phyloP scores from a whole-genome alignment of 2,797 vertebrate species.

The Peromyscus melanophrys region DNA sequence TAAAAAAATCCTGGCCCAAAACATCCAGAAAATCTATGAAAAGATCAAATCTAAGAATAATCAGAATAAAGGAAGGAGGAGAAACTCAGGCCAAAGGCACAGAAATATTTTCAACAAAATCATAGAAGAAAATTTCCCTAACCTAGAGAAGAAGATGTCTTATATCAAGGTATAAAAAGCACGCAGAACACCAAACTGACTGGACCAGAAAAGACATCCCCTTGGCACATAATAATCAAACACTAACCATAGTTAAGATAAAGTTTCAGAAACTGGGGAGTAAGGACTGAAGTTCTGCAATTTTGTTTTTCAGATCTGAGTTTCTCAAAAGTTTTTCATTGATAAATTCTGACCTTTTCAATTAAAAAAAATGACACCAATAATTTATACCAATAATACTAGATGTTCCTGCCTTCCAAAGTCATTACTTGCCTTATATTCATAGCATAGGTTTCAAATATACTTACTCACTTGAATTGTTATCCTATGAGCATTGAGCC shows the following conservation, averaged over 20 bases:
- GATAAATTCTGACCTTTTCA: conserved; percentile 62
- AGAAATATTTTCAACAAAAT: neutral
- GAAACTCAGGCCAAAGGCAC: neutral
- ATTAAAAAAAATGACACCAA: neutral
- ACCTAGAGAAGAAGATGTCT: neutral
- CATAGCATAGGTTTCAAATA: neutral
- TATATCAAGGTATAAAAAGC: neutral
- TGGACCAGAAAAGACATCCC: neutral
- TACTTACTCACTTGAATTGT: neutral
- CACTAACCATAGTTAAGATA: neutral
- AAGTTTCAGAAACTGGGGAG: neutral
- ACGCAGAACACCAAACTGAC: neutral
- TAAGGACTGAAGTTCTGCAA: neutral
- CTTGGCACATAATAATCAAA: neutral
- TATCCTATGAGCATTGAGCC: neutral
- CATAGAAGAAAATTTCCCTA: neutral
- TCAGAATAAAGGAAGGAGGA: neutral
- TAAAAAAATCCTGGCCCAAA: too few relatives aligned
- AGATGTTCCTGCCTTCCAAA: neutral
- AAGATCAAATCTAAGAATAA: neutral
- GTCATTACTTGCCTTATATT: neutral
- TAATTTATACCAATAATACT: neutral
- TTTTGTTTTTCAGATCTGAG: neutral
- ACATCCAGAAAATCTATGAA: neutral
- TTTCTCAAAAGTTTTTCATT: conserved; percentile 64